Conservation (phyloP, 2,113 vertebrate species). For the Bolborhynchus lineola region DNA sequence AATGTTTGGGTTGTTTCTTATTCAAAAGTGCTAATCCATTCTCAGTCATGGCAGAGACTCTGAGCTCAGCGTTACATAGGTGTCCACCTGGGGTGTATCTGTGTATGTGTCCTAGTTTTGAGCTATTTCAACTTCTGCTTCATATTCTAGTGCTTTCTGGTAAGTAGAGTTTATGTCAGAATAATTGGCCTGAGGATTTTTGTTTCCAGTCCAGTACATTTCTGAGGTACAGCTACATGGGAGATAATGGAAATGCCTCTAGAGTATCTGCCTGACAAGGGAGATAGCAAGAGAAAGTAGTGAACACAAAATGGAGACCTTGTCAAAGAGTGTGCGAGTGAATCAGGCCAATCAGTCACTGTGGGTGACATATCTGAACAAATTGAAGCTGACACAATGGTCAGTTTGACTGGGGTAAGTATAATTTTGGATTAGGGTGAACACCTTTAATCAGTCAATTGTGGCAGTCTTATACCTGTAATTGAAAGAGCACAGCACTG, state of each 20-base stretch:
- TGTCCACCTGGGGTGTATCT: background rate
- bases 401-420: constrained; percentile 41
- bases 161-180: constrained; percentile 63
- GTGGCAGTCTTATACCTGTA: constrained; percentile 39
- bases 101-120: constrained; percentile 13
- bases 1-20: background rate
- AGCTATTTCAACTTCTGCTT: constrained; percentile 49
- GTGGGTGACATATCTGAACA: background rate
- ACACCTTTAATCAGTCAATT: constrained; percentile 53
- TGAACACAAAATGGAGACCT: constrained; percentile 44
- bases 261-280: constrained; percentile 48
- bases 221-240: constrained; percentile 44
- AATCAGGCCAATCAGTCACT: constrained; percentile 33
- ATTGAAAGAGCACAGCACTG: constrained; percentile 29
- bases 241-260: constrained; percentile 52
- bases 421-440: constrained; percentile 48
- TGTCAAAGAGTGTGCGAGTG: constrained; percentile 16
- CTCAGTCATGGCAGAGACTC: background rate
- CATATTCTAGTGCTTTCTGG: constrained; percentile 56
- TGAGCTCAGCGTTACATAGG: background rate
- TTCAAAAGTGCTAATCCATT: background rate
- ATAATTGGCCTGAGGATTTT: constrained; percentile 56
- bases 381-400: constrained; percentile 27
- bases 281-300: constrained; percentile 10
- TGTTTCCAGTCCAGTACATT: constrained; percentile 60